Base-by-base conservation (phyloP, 2,113 vertebrate species). In the Zonotrichia leucophrys region DNA sequence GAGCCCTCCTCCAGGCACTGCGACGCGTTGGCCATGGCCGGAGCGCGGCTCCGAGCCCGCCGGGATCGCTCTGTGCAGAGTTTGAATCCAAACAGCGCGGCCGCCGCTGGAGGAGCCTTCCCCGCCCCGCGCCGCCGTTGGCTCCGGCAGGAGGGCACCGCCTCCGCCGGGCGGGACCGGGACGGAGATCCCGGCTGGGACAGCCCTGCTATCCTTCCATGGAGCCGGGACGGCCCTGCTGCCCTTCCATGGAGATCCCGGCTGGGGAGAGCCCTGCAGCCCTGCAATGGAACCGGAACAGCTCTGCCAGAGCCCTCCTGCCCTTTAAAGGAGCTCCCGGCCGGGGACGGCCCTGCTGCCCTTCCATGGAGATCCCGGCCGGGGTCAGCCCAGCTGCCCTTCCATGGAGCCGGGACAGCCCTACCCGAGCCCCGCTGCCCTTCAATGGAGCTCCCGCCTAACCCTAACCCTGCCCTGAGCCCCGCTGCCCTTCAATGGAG, bases 51-150 rank as follows among this genome's bases (percentile, higher is more conserved):
- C 10, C 81, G 25, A 11, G 42, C 55, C 33, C 27, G 55, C 25
- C 13, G 37, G 11, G 64, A 52, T 16, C 18, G 28, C 42, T 81
- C 28, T 18, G 2, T 0, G 35, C 4, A 2, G 55, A 20, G 47
- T 87, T 87, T 79, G 66, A 87, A 87, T 87, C 66, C 74, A 63
- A 87, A 79, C 66, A 24, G 66, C 74, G 56, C 64, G 56, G 74
- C 74, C 74, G 47, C 39, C 46, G 30, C 39, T 1, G 52, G 5
- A 7, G 52, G 6, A 8, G 42, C 52, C 22, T 3, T 12, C 58
- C 50, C 70, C 56, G 68, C 55, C 37, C 99, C 98, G 33, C 9
- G 55, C 75, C 75, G 56, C 84, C 28, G 56, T 70, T 87, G 84
- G 84, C 84, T 55, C 47, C 47, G 47, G 60, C 30, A 13, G 47